Evolutionary conservation across 2,797 vertebrate species (phyloP).

Genomic region (Siniperca undulata): DNA sequence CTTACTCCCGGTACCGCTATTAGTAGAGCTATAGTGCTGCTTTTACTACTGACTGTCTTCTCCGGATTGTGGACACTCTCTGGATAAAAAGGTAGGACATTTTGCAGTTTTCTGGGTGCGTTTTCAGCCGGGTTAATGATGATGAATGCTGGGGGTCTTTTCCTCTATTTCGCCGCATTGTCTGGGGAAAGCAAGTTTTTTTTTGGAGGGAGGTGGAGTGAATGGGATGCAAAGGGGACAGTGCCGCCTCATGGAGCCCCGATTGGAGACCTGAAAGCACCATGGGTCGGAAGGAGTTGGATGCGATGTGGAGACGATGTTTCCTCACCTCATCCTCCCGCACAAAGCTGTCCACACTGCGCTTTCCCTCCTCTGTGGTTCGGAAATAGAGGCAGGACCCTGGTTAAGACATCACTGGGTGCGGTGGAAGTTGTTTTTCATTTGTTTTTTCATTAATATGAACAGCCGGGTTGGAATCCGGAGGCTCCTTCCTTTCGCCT

Average conservation of each 20-base stretch:
- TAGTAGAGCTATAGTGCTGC: conserved; percentile 37
- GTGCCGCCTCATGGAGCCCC: conserved; percentile 39
- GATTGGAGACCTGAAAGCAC: conserved; percentile 39
- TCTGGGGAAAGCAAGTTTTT: conserved; percentile 49
- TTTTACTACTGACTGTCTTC: conserved; percentile 45
- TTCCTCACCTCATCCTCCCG: conserved; percentile 50
- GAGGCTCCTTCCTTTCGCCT: background rate
- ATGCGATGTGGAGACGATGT: conserved; percentile 60
- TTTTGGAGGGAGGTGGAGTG: conserved; percentile 12
- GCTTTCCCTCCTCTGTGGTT: conserved; percentile 43
- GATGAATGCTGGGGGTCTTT: conserved; percentile 23
- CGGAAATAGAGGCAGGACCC: background rate
- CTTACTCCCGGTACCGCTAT: conserved; percentile 49
- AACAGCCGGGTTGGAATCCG: background rate
- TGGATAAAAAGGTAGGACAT: conserved; percentile 78
- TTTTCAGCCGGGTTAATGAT: conserved; percentile 9
- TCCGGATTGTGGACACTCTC: conserved; percentile 53
- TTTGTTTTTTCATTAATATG: conserved; percentile 5
- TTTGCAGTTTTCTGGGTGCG: conserved; percentile 36
- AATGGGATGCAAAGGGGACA: conserved; percentile 33
- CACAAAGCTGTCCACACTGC: conserved; percentile 40
- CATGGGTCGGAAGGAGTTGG: conserved; percentile 59
- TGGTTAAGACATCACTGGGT: conserved; percentile 4
- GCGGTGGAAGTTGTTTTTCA: conserved; percentile 11
- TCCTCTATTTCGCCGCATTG: conserved; percentile 15